Percentiles rank a stretch among this genome's conserved stretches.
phyloP scores from a whole-genome alignment of 2,888 invertebrate genomes.

The Philereme transversata region DNA sequence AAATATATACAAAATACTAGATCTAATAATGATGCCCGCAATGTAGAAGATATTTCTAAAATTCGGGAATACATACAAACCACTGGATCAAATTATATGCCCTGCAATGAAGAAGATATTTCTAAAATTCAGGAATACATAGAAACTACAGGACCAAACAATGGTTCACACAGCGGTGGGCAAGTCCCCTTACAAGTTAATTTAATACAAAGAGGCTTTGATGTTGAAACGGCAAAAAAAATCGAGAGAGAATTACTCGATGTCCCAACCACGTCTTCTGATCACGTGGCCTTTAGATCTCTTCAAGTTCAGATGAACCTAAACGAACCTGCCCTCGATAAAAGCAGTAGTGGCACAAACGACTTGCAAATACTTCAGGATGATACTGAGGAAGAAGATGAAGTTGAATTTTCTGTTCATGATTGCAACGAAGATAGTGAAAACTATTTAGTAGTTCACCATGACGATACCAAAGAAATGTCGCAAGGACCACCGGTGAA shows the following conservation, averaged over 20 bases:
- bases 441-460: constrained; percentile 57
- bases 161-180: constrained; percentile 32
- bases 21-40: constrained; percentile 25
- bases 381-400: constrained; percentile 53
- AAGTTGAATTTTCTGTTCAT: constrained; percentile 61
- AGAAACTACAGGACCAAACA: constrained; percentile 47
- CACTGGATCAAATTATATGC: constrained; percentile 39
- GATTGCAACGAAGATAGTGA: constrained; percentile 64
- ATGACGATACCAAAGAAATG: constrained; percentile 52
- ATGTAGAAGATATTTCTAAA: constrained; percentile 57
- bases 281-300: constrained; percentile 25
- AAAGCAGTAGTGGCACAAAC: constrained; percentile 41
- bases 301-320: constrained; percentile 32
- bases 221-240: constrained; percentile 72
- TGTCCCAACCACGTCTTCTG: constrained; percentile 46
- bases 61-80: constrained; percentile 61
- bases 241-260: constrained; percentile 75
- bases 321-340: constrained; percentile 39
- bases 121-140: constrained; percentile 54
- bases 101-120: not conserved
- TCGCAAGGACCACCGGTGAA: constrained; percentile 44
- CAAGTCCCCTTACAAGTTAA: constrained; percentile 62
- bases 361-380: constrained; percentile 52
- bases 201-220: constrained; percentile 74
- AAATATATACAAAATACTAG: constrained; percentile 57